phyloP scores from a whole-genome alignment of 2,888 invertebrate species.

The Diachrysia chrysitis region DNA sequence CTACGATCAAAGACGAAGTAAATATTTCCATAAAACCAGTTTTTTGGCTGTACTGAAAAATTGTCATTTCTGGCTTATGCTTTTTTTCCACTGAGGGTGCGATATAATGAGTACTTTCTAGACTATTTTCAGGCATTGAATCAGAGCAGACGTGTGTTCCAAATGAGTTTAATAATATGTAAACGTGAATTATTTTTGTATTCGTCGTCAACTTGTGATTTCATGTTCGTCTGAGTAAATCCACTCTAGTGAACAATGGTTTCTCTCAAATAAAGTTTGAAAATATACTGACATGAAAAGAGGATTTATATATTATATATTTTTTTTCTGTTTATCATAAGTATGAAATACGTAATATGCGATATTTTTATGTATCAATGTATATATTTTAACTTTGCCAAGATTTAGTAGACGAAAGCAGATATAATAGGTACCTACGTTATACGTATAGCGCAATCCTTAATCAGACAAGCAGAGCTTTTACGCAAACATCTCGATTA shows the following conservation, averaged over 20 bases:
- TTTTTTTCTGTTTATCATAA: no score
- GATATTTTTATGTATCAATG: no score
- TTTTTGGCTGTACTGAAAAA: no score
- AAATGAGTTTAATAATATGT: slow-evolving; percentile 37
- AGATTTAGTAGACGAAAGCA: not conserved
- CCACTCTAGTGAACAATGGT: slow-evolving; percentile 17
- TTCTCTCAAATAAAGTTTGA: not conserved
- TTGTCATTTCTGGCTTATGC: no score
- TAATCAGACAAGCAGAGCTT: not conserved
- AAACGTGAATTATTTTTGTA: slow-evolving; percentile 52
- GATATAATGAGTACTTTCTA: slow-evolving; percentile 26
- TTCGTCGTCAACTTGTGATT: slow-evolving; percentile 35
- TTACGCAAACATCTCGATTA: not conserved
- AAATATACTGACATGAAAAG: not conserved
- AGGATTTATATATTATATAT: not conserved
- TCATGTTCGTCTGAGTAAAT: not conserved
- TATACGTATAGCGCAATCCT: not conserved
- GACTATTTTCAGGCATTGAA: slow-evolving; percentile 39
- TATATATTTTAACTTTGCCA: not conserved
- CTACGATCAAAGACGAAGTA: no score
- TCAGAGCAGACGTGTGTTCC: slow-evolving; percentile 36
- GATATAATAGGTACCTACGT: not conserved
- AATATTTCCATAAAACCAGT: no score
- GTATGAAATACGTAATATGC: no score
- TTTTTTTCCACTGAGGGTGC: no score